phyloP scores from a whole-genome alignment of 1,140 invertebrate species.

The Phthorimaea operculella region DNA sequence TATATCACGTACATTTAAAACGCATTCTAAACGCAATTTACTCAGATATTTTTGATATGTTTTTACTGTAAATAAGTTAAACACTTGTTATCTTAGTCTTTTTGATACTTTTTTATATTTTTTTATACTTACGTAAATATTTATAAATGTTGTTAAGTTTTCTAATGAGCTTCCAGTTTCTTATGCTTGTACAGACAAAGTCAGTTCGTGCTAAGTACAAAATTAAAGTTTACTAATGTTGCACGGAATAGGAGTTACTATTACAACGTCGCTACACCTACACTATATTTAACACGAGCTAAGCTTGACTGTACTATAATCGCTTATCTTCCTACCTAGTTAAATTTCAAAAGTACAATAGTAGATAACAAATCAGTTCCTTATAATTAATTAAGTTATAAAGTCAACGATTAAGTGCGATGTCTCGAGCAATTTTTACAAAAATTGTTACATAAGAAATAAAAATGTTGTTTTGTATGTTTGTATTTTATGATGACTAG shows the following conservation, averaged over 20 bases:
- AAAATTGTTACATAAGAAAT: slow-evolving; percentile 38
- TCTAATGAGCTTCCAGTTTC: slow-evolving; percentile 14
- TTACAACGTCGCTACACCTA: too few relatives aligned
- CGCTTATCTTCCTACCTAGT: neutral
- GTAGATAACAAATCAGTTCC: neutral
- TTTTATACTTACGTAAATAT: slow-evolving; percentile 25
- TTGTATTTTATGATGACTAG: slow-evolving; percentile 25
- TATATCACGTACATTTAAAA: neutral
- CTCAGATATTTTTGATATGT: slow-evolving; percentile 21
- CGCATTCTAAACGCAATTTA: neutral
- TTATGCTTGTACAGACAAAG: slow-evolving; percentile 8
- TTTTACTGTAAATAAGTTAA: slow-evolving; percentile 29
- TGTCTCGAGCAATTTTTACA: slow-evolving; percentile 37
- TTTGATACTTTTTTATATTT: neutral
- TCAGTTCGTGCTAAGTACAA: too few relatives aligned
- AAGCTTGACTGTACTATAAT: too few relatives aligned
- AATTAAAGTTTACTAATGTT: too few relatives aligned
- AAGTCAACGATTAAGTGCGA: slow-evolving; percentile 46
- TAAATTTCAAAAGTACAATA: slow-evolving; percentile 15
- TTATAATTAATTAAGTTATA: too few relatives aligned
- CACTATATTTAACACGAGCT: too few relatives aligned
- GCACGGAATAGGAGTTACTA: too few relatives aligned
- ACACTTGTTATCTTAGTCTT: too few relatives aligned
- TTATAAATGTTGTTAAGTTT: slow-evolving; percentile 5
- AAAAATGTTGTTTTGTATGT: slow-evolving; percentile 28